Base-by-base conservation (phyloP, 2,113 vertebrate species). In the Lasiurus cinereus region DNA sequence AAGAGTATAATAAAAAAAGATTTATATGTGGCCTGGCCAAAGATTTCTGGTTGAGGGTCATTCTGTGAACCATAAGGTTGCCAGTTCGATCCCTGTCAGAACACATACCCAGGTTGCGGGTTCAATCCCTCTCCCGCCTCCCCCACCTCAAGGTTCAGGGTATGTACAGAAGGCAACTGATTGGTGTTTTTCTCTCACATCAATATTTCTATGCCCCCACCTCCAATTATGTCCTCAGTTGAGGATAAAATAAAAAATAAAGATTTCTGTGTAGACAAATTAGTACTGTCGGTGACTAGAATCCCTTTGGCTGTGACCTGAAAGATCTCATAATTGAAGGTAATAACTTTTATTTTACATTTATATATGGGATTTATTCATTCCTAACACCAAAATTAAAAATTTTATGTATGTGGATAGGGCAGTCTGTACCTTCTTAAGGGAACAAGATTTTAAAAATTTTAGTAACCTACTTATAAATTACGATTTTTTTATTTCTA, bases 251-350 rank as follows among this genome's bases (percentile, higher is more conserved):
- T 8, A 67, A 67, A 67, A 67, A 67, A 66, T 66, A 66, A 66
- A 67, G 64, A 67, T 67, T 67, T 91, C 29, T 69, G 0, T 33
- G 15, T 93, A 6, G 29, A 66, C n/a, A 92, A 16, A 66, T 74
- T 39, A 64, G 33, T 46, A 83, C 33, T 93, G 11, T 64, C 3
- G 62, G 0, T 93, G 50, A 78, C 13, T 79, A 93, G n/a, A 72
- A 90, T 96, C 91, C 39, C 31, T 96, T 93, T 88, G 70, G 73
- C 31, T 10, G 0, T 94, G 48, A 87, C 11, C 16, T 93, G 62
- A 80, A 93, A 83, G 64, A 90, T 88, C 72, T 96, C 19, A 62
- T 94, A 93, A 84, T 4, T 86, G 19, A 92, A 88, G 78, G 2
- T 46, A 78, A 29, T 91, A 84, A 21, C 36, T 96, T 94, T 3